Evolutionary conservation across 2,888 invertebrate species (phyloP).

Genomic region (Linyphia triangularis): DNA sequence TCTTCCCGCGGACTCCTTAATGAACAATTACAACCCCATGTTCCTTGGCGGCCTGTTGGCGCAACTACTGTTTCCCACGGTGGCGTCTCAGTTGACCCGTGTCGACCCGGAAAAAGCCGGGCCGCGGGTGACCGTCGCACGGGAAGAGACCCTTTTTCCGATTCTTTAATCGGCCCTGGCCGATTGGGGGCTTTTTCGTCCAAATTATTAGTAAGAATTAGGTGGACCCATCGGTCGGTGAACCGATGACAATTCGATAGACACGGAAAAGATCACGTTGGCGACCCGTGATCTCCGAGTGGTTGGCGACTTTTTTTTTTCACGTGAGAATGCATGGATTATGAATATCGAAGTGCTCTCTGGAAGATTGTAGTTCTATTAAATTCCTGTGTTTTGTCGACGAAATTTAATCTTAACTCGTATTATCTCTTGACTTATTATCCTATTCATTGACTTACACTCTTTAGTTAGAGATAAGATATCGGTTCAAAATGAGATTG

Average conservation of each 20-base stretch:
- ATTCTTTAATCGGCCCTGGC: slow-evolving; percentile 34
- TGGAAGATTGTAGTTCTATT: too few relatives aligned
- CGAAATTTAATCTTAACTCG: too few relatives aligned
- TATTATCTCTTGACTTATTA: too few relatives aligned
- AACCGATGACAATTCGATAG: background rate
- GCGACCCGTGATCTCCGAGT: background rate
- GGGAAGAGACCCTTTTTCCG: slow-evolving; percentile 58
- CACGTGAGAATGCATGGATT: too few relatives aligned
- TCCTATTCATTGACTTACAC: too few relatives aligned
- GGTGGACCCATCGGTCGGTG: slow-evolving; percentile 29
- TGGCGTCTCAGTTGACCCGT: slow-evolving; percentile 64
- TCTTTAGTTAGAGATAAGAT: too few relatives aligned
- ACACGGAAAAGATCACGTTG: background rate
- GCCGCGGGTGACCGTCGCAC: slow-evolving; percentile 70
- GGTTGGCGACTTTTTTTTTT: too few relatives aligned
- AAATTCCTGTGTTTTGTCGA: too few relatives aligned
- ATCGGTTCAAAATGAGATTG: too few relatives aligned
- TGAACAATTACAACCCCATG: background rate
- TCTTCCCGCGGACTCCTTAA: background rate
- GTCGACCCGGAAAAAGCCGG: slow-evolving; percentile 66
- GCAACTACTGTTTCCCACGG: slow-evolving; percentile 36
- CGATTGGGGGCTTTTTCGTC: background rate
- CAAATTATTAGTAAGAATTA: background rate
- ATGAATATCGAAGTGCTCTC: too few relatives aligned
- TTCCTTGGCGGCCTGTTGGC: slow-evolving; percentile 19